Base-by-base conservation (phyloP, 2,888 invertebrate genomes). In the Lamproptera curius region DNA sequence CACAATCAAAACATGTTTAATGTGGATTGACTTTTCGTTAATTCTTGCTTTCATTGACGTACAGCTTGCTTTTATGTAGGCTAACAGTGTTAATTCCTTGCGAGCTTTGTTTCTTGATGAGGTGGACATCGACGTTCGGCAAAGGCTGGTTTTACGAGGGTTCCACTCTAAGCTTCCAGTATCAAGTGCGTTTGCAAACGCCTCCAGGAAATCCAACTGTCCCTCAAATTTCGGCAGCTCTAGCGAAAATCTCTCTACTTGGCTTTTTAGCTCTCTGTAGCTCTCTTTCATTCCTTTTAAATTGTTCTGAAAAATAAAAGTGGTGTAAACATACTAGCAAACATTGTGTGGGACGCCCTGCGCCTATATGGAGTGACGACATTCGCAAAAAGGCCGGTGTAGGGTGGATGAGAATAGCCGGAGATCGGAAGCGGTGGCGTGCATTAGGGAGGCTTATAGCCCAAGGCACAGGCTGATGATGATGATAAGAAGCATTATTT, bases 211-310 rank as follows among this genome's bases (percentile, higher is more conserved):
- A 49, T 76, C 73, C 1, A 85, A 60, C 62, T 86, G 80, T 0
- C 76, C 75, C 66, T 82, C 79, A 6, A 86, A 58, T 52, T 74
- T 85, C 0, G 84, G 83, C 6, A 86, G 46, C 38, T 80, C 77
- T 46, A 68, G 56, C 0, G 82, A 70, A 46, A 79, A 65, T 38
- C 61, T 68, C 0, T 61, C 53, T 20, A 86, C 65, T 50, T 74
- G 70, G 13, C 52, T 47, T 61, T 85, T 81, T 44, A 86, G 59
- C 28, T 75, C 67, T 0, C 61, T 45, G 51, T 85, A 85, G 34
- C 65, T 72, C 0, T 65, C 54, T 52, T 73, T 76, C 46, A 85
- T 69, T 6, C 53, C 8, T 0, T 65, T 62, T 5, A 86, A 50
- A 45, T 77, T 76, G 50, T 62, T 66, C 86, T 86, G 73, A 11